phyloP scores from a whole-genome alignment of 2,113 vertebrate genomes.

The Mormyrus lacerda region DNA sequence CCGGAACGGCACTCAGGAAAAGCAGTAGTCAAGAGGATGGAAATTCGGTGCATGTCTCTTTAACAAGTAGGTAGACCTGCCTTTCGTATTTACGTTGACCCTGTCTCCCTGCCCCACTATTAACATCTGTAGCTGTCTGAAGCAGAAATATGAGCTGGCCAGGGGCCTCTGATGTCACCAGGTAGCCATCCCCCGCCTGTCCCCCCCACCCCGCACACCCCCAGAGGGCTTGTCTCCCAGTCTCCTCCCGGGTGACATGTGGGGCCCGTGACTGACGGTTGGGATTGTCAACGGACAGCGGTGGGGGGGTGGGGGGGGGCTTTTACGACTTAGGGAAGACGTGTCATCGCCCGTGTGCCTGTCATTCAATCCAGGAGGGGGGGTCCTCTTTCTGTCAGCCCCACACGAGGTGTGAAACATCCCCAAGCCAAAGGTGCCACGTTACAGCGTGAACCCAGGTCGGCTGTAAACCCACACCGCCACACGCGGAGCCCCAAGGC shows the following conservation, averaged over 20 bases:
- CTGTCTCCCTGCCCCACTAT: background rate
- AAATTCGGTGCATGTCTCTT: background rate
- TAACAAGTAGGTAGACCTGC: background rate
- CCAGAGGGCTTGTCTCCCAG: slow-evolving; percentile 10
- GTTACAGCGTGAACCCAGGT: slow-evolving; percentile 61
- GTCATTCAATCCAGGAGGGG: slow-evolving; percentile 50
- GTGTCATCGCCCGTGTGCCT: slow-evolving; percentile 48
- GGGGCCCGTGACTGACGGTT: background rate
- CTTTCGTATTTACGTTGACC: slow-evolving; percentile 4
- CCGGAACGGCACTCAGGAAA: background rate
- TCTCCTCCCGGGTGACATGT: background rate
- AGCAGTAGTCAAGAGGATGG: background rate
- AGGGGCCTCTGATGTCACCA: slow-evolving; percentile 21
- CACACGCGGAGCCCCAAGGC: slow-evolving; percentile 35
- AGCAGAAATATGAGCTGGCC: slow-evolving; percentile 11
- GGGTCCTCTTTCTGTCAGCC: slow-evolving; percentile 39
- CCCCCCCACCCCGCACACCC: background rate
- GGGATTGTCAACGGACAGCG: slow-evolving; percentile 24
- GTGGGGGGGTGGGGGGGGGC: slow-evolving; percentile 19
- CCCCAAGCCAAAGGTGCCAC: slow-evolving; percentile 56
- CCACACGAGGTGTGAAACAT: slow-evolving; percentile 40
- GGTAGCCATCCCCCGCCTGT: background rate
- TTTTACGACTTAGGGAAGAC: slow-evolving; percentile 35
- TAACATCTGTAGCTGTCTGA: background rate
- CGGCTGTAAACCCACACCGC: slow-evolving; percentile 58